These are phyloP conservation scores for Paracanthobrama guichenoti DNA, from an alignment of 2,113 vertebrate species.

Conservation along the genomic window DNA sequence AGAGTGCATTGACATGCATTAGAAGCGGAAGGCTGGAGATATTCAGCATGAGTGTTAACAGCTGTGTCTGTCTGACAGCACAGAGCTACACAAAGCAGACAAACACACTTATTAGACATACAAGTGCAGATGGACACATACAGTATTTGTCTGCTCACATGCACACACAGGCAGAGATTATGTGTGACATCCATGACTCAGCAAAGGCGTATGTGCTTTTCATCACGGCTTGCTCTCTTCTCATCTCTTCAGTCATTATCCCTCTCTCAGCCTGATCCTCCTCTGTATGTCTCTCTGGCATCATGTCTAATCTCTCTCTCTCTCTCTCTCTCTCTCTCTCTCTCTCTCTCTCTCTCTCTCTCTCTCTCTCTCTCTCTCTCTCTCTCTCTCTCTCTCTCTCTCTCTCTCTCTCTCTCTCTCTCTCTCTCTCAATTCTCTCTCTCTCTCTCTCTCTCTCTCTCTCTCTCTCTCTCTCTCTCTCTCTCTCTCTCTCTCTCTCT, in stretches of 20 bases:
- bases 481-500: background rate
- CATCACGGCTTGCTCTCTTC: background rate
- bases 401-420: background rate
- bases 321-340: background rate
- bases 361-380: background rate
- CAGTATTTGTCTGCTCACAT: background rate
- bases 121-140: background rate
- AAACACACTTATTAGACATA: background rate
- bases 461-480: background rate
- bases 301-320: background rate
- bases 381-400: background rate
- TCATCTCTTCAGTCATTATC: slow-evolving; percentile 3
- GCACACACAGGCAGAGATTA: background rate
- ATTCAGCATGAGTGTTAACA: background rate
- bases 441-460: background rate
- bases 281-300: background rate
- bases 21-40: background rate
- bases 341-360: background rate
- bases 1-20: background rate
- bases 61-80: background rate
- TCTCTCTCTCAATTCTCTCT: background rate
- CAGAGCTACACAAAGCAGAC: background rate
- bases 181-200: slow-evolving; percentile 2
- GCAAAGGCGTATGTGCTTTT: background rate
- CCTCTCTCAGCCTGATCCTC: background rate